Percentiles rank a stretch among this genome's conserved stretches.
phyloP scores from a whole-genome alignment of 1,140 invertebrate species.

The Euura saliciscinereae region DNA sequence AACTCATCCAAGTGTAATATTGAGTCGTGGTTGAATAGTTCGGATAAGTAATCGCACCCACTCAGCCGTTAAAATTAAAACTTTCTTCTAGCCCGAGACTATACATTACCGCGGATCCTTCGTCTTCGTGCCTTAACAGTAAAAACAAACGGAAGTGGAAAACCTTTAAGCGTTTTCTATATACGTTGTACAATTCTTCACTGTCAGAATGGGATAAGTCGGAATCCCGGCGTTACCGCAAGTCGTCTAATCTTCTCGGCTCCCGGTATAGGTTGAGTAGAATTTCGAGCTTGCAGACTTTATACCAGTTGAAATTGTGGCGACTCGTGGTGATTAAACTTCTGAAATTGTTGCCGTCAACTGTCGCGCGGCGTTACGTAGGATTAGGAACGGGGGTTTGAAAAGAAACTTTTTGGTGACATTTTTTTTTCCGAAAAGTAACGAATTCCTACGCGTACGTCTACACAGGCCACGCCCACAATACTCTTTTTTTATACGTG shows the following conservation, averaged over 20 bases:
- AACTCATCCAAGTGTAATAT: not conserved
- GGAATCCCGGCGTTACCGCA: not conserved
- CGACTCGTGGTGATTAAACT: not conserved
- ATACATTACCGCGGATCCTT: too few species aligned
- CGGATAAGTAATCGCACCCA: not conserved
- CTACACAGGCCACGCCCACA: too few species aligned
- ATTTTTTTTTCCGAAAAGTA: too few species aligned
- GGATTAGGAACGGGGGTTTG: not conserved
- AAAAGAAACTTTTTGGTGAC: too few species aligned
- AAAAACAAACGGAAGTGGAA: too few species aligned
- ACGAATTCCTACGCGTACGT: too few species aligned
- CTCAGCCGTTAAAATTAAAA: not conserved
- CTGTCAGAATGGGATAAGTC: too few species aligned
- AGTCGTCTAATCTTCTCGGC: not conserved
- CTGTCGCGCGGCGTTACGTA: not conserved
- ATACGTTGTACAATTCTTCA: too few species aligned
- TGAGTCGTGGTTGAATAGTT: not conserved
- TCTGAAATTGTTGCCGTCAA: not conserved
- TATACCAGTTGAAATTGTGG: not conserved
- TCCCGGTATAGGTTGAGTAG: not conserved
- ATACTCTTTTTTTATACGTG: too few species aligned
- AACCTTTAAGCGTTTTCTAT: too few species aligned
- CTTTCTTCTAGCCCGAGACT: not conserved
- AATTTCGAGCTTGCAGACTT: not conserved
- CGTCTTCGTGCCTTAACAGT: too few species aligned